phyloP scores from a whole-genome alignment of 1,140 invertebrate species.

The Sinella curviseta region DNA sequence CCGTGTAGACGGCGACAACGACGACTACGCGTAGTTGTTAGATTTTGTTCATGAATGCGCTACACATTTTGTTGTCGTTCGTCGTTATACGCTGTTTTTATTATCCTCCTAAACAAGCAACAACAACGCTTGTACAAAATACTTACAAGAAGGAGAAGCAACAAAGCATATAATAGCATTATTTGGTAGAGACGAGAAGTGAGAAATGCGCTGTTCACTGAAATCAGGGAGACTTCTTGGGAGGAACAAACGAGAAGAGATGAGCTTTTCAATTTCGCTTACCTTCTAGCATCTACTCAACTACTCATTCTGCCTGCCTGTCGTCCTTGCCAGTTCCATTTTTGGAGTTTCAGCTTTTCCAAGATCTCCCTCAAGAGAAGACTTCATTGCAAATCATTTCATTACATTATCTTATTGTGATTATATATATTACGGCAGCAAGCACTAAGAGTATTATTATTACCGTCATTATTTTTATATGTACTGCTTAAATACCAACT shows the following conservation, averaged over 20 bases:
- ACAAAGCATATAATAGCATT: neutral
- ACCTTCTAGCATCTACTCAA: neutral
- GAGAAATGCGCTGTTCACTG: neutral
- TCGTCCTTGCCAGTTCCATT: conserved; percentile 32
- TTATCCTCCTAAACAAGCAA: neutral
- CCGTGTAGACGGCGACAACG: conserved; percentile 11
- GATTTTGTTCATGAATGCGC: conserved; percentile 15
- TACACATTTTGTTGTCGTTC: neutral
- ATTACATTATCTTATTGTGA: conserved; percentile 22
- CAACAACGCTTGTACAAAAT: neutral
- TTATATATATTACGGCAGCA: neutral
- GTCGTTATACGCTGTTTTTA: neutral
- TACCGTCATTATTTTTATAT: conserved; percentile 2
- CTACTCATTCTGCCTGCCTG: neutral
- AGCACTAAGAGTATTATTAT: conserved; percentile 3
- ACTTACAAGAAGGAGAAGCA: neutral
- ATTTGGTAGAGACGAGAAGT: neutral
- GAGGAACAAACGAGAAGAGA: neutral
- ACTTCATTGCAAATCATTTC: conserved; percentile 27
- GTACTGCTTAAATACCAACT: neutral
- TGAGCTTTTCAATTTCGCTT: neutral
- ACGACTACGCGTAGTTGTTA: conserved; percentile 18
- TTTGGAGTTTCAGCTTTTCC: conserved; percentile 28
- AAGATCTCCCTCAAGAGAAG: conserved; percentile 1
- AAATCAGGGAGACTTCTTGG: neutral